A percentile compares a stretch with the other conserved stretches of the same genome.
Conservation (phyloP, 2,797 vertebrate species). For the Pteronotus mesoamericanus region DNA sequence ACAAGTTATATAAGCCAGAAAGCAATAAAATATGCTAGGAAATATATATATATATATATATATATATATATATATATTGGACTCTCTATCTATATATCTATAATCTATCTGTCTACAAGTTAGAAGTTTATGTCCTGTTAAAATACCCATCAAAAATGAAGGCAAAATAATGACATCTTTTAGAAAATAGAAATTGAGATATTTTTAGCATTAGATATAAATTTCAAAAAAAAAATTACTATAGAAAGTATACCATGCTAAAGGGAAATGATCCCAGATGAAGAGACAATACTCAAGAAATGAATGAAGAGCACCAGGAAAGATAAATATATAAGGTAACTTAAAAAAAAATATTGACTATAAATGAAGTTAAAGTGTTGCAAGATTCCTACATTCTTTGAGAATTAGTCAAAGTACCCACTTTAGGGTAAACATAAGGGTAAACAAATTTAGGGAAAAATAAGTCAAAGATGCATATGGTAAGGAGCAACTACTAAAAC, state of each 20-base stretch:
- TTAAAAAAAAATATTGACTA: neutral
- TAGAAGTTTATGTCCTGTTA: neutral
- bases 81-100: neutral
- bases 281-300: neutral
- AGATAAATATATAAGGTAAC: neutral
- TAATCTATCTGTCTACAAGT: neutral
- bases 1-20: neutral
- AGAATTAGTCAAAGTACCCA: neutral
- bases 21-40: neutral
- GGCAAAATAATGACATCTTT: neutral
- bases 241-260: neutral
- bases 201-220: neutral
- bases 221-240: neutral
- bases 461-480: neutral
- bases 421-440: neutral
- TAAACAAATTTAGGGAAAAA: too few relatives aligned
- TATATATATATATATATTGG: neutral
- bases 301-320: neutral
- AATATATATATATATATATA: too few relatives aligned
- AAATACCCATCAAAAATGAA: neutral
- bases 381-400: neutral
- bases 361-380: neutral
- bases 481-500: neutral
- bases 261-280: neutral
- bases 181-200: neutral